These are phyloP conservation scores for Bombus superbus DNA, from an alignment of 1,140 invertebrate species.

Conservation along the genomic window DNA sequence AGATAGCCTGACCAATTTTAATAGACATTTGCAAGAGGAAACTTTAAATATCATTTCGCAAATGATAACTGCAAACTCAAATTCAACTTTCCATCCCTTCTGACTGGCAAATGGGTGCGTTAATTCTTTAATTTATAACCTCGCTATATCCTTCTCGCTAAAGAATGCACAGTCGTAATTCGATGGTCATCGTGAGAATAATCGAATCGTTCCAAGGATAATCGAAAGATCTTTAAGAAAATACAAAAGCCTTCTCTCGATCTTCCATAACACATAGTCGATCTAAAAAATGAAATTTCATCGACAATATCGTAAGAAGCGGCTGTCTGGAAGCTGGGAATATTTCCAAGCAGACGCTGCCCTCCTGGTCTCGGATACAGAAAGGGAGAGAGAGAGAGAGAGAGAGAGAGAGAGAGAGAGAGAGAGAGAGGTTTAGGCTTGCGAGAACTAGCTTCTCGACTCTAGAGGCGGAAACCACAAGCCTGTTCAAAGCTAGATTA, in stretches of 20 bases:
- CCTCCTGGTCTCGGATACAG: constrained; percentile 48
- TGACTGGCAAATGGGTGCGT: too few relatives aligned
- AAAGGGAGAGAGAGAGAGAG: constrained; percentile 45
- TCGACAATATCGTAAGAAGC: constrained; percentile 38
- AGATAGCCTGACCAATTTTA: too few relatives aligned
- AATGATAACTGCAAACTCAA: too few relatives aligned
- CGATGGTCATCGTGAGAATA: too few relatives aligned
- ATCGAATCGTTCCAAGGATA: too few relatives aligned
- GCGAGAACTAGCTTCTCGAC: constrained; percentile 73
- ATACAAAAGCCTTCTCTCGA: neutral
- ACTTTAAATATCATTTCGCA: too few relatives aligned
- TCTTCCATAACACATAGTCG: neutral
- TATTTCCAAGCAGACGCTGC: constrained; percentile 62
- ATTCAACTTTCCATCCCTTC: too few relatives aligned
- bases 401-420: neutral
- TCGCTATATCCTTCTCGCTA: too few relatives aligned
- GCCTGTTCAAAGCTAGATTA: constrained; percentile 83
- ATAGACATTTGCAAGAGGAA: too few relatives aligned
- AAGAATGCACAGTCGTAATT: too few relatives aligned
- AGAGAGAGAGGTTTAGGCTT: constrained; percentile 63
- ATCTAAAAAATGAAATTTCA: constrained; percentile 31
- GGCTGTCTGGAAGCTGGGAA: constrained; percentile 40
- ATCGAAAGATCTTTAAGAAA: neutral
- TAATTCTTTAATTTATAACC: too few relatives aligned
- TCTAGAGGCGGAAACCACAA: constrained; percentile 81